Evolutionary conservation across 2,797 vertebrate species (phyloP).

Genomic region (Florisuga fusca): DNA sequence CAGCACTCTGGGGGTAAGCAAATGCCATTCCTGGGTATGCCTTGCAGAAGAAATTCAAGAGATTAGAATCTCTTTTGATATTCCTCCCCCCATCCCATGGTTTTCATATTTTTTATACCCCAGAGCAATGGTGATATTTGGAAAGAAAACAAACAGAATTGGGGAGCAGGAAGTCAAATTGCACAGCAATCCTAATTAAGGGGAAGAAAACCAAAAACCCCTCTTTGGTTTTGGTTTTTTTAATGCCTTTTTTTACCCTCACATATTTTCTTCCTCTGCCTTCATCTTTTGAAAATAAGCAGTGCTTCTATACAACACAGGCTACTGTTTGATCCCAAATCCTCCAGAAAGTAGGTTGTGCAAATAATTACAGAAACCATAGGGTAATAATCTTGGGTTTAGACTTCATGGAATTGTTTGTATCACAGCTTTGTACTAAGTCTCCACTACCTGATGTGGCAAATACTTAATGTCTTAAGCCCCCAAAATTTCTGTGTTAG

Average conservation of each 20-base stretch:
- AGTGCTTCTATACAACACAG: fast-evolving
- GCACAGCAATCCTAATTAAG: neutral
- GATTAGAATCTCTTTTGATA: neutral
- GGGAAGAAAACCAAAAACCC: neutral
- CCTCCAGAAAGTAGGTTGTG: neutral
- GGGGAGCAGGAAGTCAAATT: neutral
- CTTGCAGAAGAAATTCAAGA: constrained; percentile 68
- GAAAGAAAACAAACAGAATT: neutral
- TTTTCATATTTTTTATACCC: neutral
- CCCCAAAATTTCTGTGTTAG: neutral
- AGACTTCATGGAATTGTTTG: neutral
- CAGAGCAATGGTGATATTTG: neutral
- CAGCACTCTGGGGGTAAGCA: constrained; percentile 79
- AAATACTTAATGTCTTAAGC: neutral
- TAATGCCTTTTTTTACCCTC: too few relatives aligned
- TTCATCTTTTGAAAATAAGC: neutral
- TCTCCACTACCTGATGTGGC: neutral
- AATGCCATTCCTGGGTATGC: constrained; percentile 82
- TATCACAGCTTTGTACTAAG: neutral
- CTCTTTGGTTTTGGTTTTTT: neutral
- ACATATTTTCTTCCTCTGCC: neutral
- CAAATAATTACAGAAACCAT: neutral
- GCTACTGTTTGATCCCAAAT: neutral
- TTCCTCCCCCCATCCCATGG: neutral
- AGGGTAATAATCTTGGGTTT: neutral